Percentiles rank a stretch among this genome's conserved stretches.
Evolutionary conservation across 30 jellyfish, hydroid and myxozoan species (phyloP).

Genomic region (Chrysaora quinquecirrha): DNA sequence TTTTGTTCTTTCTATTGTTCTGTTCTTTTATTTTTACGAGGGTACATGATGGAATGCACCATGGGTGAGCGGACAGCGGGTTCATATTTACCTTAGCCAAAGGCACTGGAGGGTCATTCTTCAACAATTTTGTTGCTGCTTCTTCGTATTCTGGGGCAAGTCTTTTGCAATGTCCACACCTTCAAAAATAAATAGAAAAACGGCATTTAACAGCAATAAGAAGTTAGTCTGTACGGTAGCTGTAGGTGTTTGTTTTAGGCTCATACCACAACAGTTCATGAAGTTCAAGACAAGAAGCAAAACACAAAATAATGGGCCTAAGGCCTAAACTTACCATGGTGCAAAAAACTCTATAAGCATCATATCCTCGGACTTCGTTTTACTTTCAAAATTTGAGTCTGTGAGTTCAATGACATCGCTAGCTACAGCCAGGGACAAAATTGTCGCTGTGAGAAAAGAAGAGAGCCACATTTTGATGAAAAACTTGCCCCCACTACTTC

Average conservation of each 20-base stretch:
- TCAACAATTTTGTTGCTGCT: conserved; percentile 86
- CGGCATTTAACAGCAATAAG: no score
- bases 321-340: conserved; percentile 89
- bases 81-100: conserved; percentile 73
- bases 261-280: background rate
- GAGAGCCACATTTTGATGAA: conserved; percentile 48
- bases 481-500: no score
- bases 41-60: background rate
- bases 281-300: no score
- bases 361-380: conserved; percentile 56
- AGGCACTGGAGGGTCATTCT: conserved; percentile 91
- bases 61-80: background rate
- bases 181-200: background rate
- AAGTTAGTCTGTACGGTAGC: no score
- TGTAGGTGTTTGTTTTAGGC: background rate
- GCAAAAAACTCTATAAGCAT: conserved; percentile 90
- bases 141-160: conserved; percentile 94
- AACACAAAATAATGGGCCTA: background rate
- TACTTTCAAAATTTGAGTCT: conserved; percentile 61
- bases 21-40: background rate
- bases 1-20: no score
- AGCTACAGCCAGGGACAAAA: conserved; percentile 47
- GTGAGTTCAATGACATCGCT: conserved; percentile 81
- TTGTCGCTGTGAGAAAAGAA: conserved; percentile 3
- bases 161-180: conserved; percentile 99